Conservation (phyloP, 1,140 invertebrate genomes). For the Brachionus asplanchnoidis region DNA sequence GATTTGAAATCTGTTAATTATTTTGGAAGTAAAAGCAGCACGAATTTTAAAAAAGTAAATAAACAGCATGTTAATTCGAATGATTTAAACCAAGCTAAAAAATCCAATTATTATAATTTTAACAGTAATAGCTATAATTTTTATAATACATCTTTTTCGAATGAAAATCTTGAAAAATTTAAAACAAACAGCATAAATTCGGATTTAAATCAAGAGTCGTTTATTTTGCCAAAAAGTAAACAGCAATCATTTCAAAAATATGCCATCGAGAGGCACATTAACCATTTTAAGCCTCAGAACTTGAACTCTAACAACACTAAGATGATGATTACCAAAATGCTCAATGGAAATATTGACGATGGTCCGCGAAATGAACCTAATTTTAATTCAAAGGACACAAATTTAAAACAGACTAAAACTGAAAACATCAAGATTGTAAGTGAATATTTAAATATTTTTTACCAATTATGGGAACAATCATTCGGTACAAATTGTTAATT, state of each 20-base stretch:
- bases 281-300: conserved; percentile 19
- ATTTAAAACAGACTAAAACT: not conserved
- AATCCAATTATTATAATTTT: not conserved
- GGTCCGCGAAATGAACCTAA: not conserved
- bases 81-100: not conserved
- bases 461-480: not conserved
- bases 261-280: conserved; percentile 30
- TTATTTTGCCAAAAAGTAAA: conserved; percentile 28
- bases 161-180: conserved; percentile 28
- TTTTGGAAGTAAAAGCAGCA: conserved; percentile 23
- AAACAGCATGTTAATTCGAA: not conserved
- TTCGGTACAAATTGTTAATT: no score
- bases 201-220: conserved; percentile 29
- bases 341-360: not conserved
- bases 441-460: not conserved
- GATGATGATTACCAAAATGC: conserved; percentile 18
- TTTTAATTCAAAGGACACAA: not conserved
- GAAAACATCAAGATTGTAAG: not conserved
- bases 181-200: conserved; percentile 19
- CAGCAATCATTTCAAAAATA: conserved; percentile 36
- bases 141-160: conserved; percentile 39
- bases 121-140: conserved; percentile 18
- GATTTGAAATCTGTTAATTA: conserved; percentile 16
- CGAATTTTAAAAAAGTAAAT: not conserved
- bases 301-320: conserved; percentile 3